These are phyloP conservation scores for Lepilemur ruficaudatus DNA, from an alignment of 2,797 vertebrate species.

Conservation along the genomic window DNA sequence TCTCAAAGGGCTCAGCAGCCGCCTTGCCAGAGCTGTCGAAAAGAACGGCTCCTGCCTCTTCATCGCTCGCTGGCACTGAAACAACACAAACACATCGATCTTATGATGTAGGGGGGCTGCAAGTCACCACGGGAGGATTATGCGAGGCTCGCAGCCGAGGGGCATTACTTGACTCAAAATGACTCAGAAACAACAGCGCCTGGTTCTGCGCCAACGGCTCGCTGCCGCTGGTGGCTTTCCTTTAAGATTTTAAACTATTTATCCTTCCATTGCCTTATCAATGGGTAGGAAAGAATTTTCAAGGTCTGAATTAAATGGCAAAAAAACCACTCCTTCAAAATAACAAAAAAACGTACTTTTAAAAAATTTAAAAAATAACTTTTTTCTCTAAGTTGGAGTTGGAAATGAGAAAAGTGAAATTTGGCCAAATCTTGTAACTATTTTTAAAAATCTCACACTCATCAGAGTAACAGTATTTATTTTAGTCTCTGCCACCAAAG, in stretches of 20 bases:
- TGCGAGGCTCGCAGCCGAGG: background rate
- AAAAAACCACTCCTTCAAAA: slow-evolving; percentile 27
- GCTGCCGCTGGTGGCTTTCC: background rate
- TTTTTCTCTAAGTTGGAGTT: background rate
- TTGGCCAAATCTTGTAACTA: background rate
- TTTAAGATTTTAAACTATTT: background rate
- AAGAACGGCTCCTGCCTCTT: slow-evolving; percentile 86
- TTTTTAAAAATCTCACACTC: background rate
- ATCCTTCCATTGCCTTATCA: background rate
- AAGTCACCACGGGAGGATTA: rapidly evolving
- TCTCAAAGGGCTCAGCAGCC: slow-evolving; percentile 92
- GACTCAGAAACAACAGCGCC: background rate
- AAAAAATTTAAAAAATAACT: background rate
- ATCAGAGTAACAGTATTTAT: background rate
- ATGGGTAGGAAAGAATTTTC: background rate
- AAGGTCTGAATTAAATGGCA: background rate
- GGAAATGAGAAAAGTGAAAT: background rate
- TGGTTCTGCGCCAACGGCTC: background rate
- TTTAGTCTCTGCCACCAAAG: background rate
- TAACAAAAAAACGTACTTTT: background rate
- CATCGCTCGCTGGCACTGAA: slow-evolving; percentile 84
- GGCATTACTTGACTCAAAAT: background rate
- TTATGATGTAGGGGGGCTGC: background rate
- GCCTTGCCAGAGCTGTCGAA: slow-evolving; percentile 85
- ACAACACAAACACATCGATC: slow-evolving; percentile 34